Evolutionary conservation across 2,888 invertebrate species (phyloP).

Genomic region (Metopia argyrocephala): DNA sequence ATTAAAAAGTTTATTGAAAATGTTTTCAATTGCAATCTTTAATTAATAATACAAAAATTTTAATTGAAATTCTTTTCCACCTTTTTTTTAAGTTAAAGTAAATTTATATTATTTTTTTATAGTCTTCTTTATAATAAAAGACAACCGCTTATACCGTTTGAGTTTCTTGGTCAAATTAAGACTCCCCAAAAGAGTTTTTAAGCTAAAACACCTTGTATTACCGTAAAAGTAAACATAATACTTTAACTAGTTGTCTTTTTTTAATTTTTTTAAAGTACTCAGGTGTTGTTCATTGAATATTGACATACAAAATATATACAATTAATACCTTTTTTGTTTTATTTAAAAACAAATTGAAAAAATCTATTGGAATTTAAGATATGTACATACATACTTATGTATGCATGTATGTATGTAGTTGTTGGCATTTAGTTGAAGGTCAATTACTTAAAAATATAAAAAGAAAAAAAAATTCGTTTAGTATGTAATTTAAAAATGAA

Average conservation of each 20-base stretch:
- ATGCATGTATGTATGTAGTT: no score
- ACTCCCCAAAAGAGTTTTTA: neutral
- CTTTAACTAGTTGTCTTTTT: neutral
- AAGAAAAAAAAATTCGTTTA: neutral
- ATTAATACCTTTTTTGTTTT: no score
- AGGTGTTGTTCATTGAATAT: constrained; percentile 6
- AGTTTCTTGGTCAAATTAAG: neutral
- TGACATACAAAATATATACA: neutral
- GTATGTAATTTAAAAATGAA: neutral
- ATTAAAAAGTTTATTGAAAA: neutral
- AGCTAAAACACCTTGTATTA: constrained; percentile 14
- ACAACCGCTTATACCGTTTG: neutral
- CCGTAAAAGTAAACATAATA: neutral
- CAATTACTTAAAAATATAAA: constrained; percentile 11
- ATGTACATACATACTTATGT: no score
- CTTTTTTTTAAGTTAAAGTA: neutral
- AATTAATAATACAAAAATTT: neutral
- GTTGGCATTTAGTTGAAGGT: constrained; percentile 39
- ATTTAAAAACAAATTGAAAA: constrained; percentile 31
- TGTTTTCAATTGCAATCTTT: neutral
- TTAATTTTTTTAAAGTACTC: neutral
- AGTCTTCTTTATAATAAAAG: neutral
- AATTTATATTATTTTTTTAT: neutral
- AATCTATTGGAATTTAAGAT: no score
- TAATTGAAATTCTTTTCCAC: no score